Evolutionary conservation across 2,888 invertebrate species (phyloP).

Genomic region (Meteorus cinctellus): DNA sequence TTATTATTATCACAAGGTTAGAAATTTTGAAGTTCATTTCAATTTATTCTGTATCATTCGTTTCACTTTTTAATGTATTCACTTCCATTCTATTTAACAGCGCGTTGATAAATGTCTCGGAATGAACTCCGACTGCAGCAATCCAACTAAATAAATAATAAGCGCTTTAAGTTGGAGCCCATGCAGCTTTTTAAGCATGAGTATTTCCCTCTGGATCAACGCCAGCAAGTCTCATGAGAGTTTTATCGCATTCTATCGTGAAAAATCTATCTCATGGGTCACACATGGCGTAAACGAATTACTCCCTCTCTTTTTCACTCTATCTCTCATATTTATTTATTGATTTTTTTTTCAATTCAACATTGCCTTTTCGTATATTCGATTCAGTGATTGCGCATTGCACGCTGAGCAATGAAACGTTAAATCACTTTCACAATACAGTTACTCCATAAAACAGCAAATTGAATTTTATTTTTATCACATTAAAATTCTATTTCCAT

Average conservation of each 20-base stretch:
- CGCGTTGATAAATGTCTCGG: background rate
- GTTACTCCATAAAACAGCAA: constrained; percentile 16
- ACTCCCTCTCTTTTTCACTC: constrained; percentile 1
- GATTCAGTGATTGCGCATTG: constrained; percentile 31
- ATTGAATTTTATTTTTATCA: background rate
- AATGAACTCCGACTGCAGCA: constrained; percentile 4
- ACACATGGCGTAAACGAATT: constrained; percentile 22
- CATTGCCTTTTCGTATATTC: constrained; percentile 16
- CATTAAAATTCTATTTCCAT: background rate
- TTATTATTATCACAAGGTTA: too few species aligned
- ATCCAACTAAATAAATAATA: constrained; percentile 9
- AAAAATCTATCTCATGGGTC: constrained; percentile 16
- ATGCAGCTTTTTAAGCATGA: background rate
- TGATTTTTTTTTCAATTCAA: constrained; percentile 21
- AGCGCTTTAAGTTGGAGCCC: background rate
- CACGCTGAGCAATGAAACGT: constrained; percentile 48
- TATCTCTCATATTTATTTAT: constrained; percentile 1
- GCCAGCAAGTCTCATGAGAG: constrained; percentile 6
- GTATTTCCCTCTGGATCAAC: constrained; percentile 19
- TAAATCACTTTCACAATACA: constrained; percentile 42
- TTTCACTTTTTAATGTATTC: too few species aligned
- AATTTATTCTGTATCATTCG: too few species aligned
- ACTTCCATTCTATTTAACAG: too few species aligned
- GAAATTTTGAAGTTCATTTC: too few species aligned
- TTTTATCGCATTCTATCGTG: constrained; percentile 25